phyloP scores from a whole-genome alignment of 2,797 vertebrate genomes.

The Centroberyx gerrardi region DNA sequence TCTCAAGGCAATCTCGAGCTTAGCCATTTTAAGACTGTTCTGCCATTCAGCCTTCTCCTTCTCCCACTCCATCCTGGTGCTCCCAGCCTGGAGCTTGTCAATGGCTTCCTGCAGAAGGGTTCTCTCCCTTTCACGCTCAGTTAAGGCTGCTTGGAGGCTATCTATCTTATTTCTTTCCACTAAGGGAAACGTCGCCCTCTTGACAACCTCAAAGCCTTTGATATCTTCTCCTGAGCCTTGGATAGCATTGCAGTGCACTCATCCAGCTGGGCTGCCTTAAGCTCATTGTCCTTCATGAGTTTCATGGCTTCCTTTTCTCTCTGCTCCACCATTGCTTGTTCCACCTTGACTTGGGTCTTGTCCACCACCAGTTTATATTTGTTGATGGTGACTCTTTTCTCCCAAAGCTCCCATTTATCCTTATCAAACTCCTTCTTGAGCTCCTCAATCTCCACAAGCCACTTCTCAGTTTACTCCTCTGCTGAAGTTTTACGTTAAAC shows the following conservation, averaged over 20 bases:
- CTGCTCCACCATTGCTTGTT: constrained; percentile 9
- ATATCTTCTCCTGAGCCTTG: constrained; percentile 26
- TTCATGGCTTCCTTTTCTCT: constrained; percentile 2
- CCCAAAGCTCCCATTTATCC: constrained; percentile 39
- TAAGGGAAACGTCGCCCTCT: constrained; percentile 34
- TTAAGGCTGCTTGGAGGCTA: constrained; percentile 11
- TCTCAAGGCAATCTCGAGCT: constrained; percentile 19
- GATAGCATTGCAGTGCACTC: constrained; percentile 29
- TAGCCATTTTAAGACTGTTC: constrained; percentile 16
- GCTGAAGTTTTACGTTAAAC: constrained; percentile 39
- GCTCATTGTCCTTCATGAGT: constrained; percentile 11
- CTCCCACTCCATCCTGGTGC: constrained; percentile 19
- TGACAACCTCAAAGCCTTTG: constrained; percentile 23
- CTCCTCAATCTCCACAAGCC: constrained; percentile 43
- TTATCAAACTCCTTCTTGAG: constrained; percentile 44
- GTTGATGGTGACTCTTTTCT: constrained; percentile 7
- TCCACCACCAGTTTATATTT: not conserved
- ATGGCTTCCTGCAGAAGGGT: constrained; percentile 12
- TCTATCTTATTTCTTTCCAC: constrained; percentile 26
- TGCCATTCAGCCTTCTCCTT: constrained; percentile 32
- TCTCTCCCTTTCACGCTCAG: constrained; percentile 30
- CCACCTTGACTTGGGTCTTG: constrained; percentile 18
- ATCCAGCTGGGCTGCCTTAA: constrained; percentile 16
- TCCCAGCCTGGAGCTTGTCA: constrained; percentile 40
- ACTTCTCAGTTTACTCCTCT: constrained; percentile 32